These are phyloP conservation scores for Podargus strigoides DNA, from an alignment of 2,797 vertebrate species.

Conservation along the genomic window DNA sequence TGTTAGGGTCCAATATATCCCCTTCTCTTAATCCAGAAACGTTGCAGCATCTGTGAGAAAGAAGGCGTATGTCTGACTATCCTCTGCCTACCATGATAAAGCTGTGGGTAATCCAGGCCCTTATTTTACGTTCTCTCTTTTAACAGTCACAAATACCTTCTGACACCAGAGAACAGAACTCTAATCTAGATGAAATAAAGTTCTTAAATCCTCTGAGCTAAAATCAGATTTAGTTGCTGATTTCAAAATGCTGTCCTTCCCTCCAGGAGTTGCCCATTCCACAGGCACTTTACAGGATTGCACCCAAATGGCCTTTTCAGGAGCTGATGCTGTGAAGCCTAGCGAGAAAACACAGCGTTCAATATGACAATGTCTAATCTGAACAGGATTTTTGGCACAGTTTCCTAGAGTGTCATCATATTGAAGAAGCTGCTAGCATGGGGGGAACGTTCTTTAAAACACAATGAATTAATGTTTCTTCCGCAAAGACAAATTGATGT, in stretches of 20 bases:
- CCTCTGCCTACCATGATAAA: conserved; percentile 41
- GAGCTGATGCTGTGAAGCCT: not conserved
- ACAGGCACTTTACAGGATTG: conserved; percentile 43
- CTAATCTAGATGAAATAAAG: conserved; percentile 53
- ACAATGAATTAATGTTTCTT: not conserved
- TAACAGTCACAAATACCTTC: conserved; percentile 29
- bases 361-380: not conserved
- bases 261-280: conserved; percentile 38
- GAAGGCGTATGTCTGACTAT: conserved; percentile 27
- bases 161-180: conserved; percentile 28
- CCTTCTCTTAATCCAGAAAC: conserved; percentile 46
- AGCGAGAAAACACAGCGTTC: not conserved
- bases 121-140: conserved; percentile 46
- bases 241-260: conserved; percentile 21
- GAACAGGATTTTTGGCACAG: not conserved
- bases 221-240: conserved; percentile 47
- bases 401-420: not conserved
- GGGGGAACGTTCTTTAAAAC: not conserved
- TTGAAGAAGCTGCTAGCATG: not conserved
- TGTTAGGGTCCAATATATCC: not conserved
- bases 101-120: conserved; percentile 44
- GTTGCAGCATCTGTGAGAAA: conserved; percentile 28
- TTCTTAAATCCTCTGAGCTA: conserved; percentile 55
- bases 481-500: not conserved
- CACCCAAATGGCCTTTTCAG: conserved; percentile 10